phyloP scores from a whole-genome alignment of 2,797 vertebrate genomes.

The Hippoglossus hippoglossus region DNA sequence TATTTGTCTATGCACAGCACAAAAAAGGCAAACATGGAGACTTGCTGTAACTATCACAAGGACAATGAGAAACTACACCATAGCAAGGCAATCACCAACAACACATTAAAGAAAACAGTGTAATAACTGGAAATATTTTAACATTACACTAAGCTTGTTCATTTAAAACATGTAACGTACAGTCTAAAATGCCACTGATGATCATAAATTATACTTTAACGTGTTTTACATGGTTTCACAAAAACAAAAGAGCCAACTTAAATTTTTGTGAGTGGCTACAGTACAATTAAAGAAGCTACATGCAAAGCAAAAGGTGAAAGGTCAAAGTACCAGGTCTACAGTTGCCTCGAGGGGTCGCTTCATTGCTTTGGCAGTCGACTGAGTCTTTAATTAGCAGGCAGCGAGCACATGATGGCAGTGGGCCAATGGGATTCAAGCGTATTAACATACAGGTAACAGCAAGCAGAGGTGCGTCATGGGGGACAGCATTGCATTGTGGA shows the following conservation, averaged over 20 bases:
- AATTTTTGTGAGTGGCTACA: slow-evolving; percentile 93
- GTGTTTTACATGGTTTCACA: slow-evolving; percentile 76
- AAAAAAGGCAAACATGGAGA: slow-evolving; percentile 69
- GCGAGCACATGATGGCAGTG: slow-evolving; percentile 99
- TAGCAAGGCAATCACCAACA: slow-evolving; percentile 73
- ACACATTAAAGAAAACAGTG: slow-evolving; percentile 51
- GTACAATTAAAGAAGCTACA: slow-evolving; percentile 97
- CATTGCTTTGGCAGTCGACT: slow-evolving; percentile 99
- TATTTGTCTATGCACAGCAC: slow-evolving; percentile 75
- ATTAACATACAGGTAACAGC: slow-evolving; percentile 99
- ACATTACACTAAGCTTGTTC: slow-evolving; percentile 54
- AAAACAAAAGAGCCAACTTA: slow-evolving; percentile 85
- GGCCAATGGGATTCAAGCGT: slow-evolving; percentile 99
- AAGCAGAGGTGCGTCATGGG: slow-evolving; percentile 99
- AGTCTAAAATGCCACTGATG: slow-evolving; percentile 58
- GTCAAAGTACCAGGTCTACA: slow-evolving; percentile 97
- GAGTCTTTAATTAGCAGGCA: slow-evolving; percentile 99
- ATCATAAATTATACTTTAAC: slow-evolving; percentile 58
- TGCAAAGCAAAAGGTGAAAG: slow-evolving; percentile 99
- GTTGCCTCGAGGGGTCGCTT: slow-evolving; percentile 99
- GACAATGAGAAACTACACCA: slow-evolving; percentile 76
- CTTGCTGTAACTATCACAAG: slow-evolving; percentile 73
- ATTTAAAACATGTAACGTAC: slow-evolving; percentile 52
- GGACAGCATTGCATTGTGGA: slow-evolving; percentile 99
- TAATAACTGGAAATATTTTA: slow-evolving; percentile 57